Base-by-base conservation (phyloP, 2,113 vertebrate genomes). In the Saccopteryx bilineata region DNA sequence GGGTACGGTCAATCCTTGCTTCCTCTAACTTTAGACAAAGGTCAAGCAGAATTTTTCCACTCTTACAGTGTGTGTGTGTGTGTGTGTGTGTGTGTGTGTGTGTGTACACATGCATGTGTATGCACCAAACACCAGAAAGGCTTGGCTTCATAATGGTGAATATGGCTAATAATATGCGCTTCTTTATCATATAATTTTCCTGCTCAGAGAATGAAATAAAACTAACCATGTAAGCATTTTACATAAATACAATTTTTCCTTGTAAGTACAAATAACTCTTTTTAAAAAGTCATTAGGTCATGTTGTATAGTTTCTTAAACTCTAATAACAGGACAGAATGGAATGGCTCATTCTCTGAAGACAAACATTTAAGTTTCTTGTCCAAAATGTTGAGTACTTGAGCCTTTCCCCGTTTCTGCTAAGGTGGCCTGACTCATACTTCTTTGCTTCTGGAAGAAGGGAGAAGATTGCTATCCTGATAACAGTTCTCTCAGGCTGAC, bases 191-290 rank as follows among this genome's bases (percentile, higher is more conserved):
- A 33, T 65, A 81, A 31, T 87, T 75, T 39, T 79, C 24, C 93
- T 65, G 5, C 15, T 28, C 26, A 52, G 65, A 87, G 9, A 15
- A 13, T 60, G 68, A 85, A 52, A 75, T 81, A 31, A 82, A 18
- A 71, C 71, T 46, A 21, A 14, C 28, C 0, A 15, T 10, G 88
- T 91, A 81, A 68, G 39, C 7, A 39, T 54, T 87, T 61, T 84
- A 75, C 28, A 58, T 87, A 93, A 95, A 90, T 90, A 71, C 5
- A 23, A 72, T 83, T 82, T 50, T 56, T 50, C 52, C 65, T 24
- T 89, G 9, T 75, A 91, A 54, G 18, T 65, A 52, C 33, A 76
- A 84, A 63, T 76, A 76, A 63, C 28, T 66, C 3, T 81, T n/a
- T 79, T 28, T n/a, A n/a, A 60, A 56, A 50, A 68, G 26, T n/a